Evolutionary conservation across 2,797 vertebrate genomes (phyloP), one percentile per base, ranked within the genome.

Genomic region (Vireo griseus): DNA sequence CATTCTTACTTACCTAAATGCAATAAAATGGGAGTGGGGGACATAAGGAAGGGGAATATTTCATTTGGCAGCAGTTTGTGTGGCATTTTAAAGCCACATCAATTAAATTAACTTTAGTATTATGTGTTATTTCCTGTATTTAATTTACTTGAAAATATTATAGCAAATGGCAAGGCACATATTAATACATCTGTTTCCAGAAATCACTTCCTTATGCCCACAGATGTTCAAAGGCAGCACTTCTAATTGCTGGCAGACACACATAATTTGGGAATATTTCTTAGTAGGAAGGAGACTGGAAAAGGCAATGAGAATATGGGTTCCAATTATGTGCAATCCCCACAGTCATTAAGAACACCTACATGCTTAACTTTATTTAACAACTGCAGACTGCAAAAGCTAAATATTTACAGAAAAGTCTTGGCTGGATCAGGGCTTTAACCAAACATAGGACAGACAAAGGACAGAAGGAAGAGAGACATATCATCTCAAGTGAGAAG

Each of bases 361-460:
- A 95, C 25, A 3, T 68, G 57, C 84, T 95, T 82, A 89, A 82
- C 31, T 94, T 81, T 57, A 94, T 93, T 95, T 90, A 94, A 95
- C 25, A 92, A 74, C 54, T 92, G 67, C 78, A 92, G 92, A 79
- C 71, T 88, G 73, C 31, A 83, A 39, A 93, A 93, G 48, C 37
- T 87, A 94, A 95, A 88, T 81, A 93, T 93, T 95, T 94, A 92
- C 77, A 86, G 48, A 73, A 45, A 86, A 90, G 50, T 77, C 77
- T 94, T 93, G 90, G 90, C 86, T 78, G 62, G 82, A 94, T 84
- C 54, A 83, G 33, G 69, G 15, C 31, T 93, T 92, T 89, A 95
- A 85, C 63, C 68, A 92, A 95, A 93, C 52, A 89, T 24, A 79
- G 74, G 52, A 67, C 33, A 81, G 59, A 72, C 26, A 84, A 90